Conservation (phyloP, 1,140 invertebrate species). For the Drosophila subpulchrella region DNA sequence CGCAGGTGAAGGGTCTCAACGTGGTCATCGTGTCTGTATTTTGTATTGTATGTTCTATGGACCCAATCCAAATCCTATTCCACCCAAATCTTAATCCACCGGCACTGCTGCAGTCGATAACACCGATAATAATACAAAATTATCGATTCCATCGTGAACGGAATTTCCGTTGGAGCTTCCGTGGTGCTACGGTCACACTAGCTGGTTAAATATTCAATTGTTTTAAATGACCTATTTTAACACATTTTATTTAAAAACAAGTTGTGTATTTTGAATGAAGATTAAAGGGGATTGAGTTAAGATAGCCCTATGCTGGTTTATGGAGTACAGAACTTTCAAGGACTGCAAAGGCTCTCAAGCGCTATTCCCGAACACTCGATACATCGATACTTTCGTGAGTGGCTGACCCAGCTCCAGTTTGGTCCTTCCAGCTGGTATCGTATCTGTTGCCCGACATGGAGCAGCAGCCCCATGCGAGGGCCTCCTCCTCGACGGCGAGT, state of each 20-base stretch:
- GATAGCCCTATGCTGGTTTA: no score
- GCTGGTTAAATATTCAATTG: background rate
- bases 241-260: no score
- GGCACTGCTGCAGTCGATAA: conserved; percentile 4
- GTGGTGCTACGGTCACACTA: conserved; percentile 6
- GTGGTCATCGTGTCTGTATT: conserved; percentile 91
- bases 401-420: background rate
- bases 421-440: conserved; percentile 12
- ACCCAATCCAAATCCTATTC: no score
- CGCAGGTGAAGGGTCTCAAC: conserved; percentile 95
- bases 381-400: background rate
- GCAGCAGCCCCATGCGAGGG: conserved; percentile 12
- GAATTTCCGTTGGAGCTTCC: background rate
- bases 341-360: no score
- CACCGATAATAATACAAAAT: no score
- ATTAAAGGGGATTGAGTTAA: no score
- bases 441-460: conserved; percentile 27
- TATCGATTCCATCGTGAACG: conserved; percentile 1
- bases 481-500: conserved; percentile 6
- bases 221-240: no score
- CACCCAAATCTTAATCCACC: background rate
- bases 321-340: no score
- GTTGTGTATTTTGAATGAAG: no score
- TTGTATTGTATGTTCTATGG: background rate
- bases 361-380: no score